phyloP scores from a whole-genome alignment of 1,140 invertebrate genomes.

The Caenorhabditis briggsae region DNA sequence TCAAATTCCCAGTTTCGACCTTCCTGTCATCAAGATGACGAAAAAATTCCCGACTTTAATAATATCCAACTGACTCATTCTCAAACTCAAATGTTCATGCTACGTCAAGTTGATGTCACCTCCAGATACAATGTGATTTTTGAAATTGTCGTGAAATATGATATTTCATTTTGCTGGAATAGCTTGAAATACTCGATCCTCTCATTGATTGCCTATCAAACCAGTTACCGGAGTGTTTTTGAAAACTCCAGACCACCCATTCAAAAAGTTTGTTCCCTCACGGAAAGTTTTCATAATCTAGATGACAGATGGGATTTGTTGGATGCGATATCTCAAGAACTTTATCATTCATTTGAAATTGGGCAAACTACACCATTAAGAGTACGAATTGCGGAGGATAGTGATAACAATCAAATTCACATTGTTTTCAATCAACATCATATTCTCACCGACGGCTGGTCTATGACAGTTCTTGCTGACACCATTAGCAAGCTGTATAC shows the following conservation, averaged over 20 bases:
- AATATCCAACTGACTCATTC: constrained; percentile 16
- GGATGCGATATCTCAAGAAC: constrained; percentile 6
- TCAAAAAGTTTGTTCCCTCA: constrained; percentile 69
- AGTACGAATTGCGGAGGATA: constrained; percentile 22
- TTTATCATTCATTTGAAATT: constrained; percentile 20
- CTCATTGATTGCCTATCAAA: constrained; percentile 67
- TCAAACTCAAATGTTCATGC: constrained; percentile 73
- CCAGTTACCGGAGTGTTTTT: constrained; percentile 68
- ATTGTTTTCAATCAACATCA: constrained; percentile 74
- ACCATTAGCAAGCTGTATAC: constrained; percentile 67
- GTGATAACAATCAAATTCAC: constrained; percentile 40
- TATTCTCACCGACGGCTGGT: constrained; percentile 76
- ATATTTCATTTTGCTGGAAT: constrained; percentile 29
- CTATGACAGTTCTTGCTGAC: constrained; percentile 73
- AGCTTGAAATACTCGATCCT: constrained; percentile 55
- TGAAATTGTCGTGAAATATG: constrained; percentile 57
- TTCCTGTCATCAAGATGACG: not conserved
- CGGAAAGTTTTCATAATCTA: constrained; percentile 62
- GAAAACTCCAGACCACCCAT: not conserved
- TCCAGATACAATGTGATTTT: constrained; percentile 73
- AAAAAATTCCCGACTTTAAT: not conserved
- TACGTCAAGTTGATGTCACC: constrained; percentile 64
- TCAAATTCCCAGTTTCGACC: constrained; percentile 48
- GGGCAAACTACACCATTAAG: constrained; percentile 20
- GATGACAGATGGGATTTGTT: not conserved